Evolutionary conservation across 2,888 invertebrate genomes (phyloP), one percentile per base, ranked within the genome.

Genomic region (Orthosia gracilis): DNA sequence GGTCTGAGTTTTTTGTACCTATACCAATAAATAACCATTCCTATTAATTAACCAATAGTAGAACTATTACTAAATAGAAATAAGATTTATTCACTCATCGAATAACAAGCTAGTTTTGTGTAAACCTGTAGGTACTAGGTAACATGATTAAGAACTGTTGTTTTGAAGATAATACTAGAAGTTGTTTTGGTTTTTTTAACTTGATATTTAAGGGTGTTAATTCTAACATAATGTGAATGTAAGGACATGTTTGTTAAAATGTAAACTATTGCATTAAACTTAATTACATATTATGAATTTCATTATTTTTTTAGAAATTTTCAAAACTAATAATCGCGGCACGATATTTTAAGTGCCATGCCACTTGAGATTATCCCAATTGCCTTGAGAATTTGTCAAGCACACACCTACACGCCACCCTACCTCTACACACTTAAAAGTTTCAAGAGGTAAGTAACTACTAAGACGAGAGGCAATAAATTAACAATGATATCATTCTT

Each of bases 31-130:
- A 17, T 57, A 49, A 26, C n/a, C n/a, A 31, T 81, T 64, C 31
- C n/a, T 67, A 81, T 54, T 63, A 47, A 66, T 58, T 31, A 21
- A 21, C 62, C 66, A 64, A 63, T 62, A 50, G 26, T 49, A 55
- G 21, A 18, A 59, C n/a, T n/a, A 7, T 21, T 59, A 15, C 15
- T 18, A 21, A n/a, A 18, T 74, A 74, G 58, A 3, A 18, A 13
- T 70, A 75, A 78, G 75, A n/a, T 40, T 58, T 63, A 66, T 50
- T 45, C 0, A 58, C 57, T 45, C 21, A 21, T 26, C 18, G 18
- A 13, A 40, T 45, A 50, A 21, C 23, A 55, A 61, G 15, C 26
- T 62, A 45, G 15, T 18, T 74, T 31, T 52, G 50, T 21, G 5
- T 47, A 17, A 49, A 21, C 55, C 18, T 59, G 11, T 45, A 40